Evolutionary conservation across 1,140 invertebrate genomes (phyloP), one percentile per base, ranked within the genome.

Genomic region (Eueides isabella): DNA sequence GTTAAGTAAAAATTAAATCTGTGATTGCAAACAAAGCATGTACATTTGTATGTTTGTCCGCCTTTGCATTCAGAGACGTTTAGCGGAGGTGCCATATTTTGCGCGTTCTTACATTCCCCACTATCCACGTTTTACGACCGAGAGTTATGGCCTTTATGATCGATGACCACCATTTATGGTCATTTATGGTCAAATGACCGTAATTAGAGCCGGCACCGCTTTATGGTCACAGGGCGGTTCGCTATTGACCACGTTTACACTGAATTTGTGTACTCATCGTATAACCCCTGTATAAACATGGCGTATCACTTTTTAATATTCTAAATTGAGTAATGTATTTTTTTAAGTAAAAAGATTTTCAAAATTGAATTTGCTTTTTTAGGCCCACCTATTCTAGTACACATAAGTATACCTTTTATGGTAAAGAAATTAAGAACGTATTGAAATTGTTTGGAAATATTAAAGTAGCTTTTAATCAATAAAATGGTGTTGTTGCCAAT

Each of bases 141-240:
- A 77, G 69, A 86, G 86, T 87, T 89, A 88, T 89, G 84, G 82
- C 76, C 76, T 90, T 90, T 90, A 90, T 89, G 88, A 89, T 88
- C 80, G 80, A 90, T 90, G 88, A 82, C 83, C 85, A 85, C 78
- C 75, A 79, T 90, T 90, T 90, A 90, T 87, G 85, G 78, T 80
- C 75, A 79, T 90, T 90, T 90, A 90, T 87, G 85, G 78, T 80
- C 82, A 85, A 88, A 89, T 89, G 86, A 80, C 77, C 82, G 82
- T 89, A 90, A 90, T 90, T 90, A 90, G 88, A 83, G 81, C 77
- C 76, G 78, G 78, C 84, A 75, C 81, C 78, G 78, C 76, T 87
- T 90, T 89, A 90, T 86, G 81, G 79, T 80, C 77, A 64, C 62
- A 76, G 77, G 82, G 82, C 82, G 82, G 82, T 83, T 64, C 80